A percentile compares a stretch with the other conserved stretches of the same genome.
Evolutionary conservation across 2,113 vertebrate genomes (phyloP).

Genomic region (Miniopterus natalensis): DNA sequence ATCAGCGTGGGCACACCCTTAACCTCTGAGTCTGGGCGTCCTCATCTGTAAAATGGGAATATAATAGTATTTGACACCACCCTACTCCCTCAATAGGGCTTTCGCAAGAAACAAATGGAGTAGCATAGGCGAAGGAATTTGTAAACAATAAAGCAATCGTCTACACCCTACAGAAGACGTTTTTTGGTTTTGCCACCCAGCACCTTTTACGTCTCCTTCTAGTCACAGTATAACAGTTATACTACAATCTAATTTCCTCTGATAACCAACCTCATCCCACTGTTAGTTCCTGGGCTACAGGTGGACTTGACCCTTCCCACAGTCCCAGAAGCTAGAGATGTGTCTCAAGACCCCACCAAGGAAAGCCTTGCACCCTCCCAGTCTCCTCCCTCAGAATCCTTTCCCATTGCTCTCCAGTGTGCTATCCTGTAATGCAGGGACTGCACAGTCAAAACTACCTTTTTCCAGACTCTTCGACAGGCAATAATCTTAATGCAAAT

Average conservation of each 20-base stretch:
- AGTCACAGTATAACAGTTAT: neutral
- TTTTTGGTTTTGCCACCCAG: neutral
- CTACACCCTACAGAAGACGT: neutral
- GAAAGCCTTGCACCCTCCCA: neutral
- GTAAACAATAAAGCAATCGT: neutral
- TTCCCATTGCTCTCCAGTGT: neutral
- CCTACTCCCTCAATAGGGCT: neutral
- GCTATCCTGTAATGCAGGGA: neutral
- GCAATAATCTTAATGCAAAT: neutral
- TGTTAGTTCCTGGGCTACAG: neutral
- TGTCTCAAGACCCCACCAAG: neutral
- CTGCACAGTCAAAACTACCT: neutral
- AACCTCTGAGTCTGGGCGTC: neutral
- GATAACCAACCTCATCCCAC: neutral
- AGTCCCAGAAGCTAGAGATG: neutral
- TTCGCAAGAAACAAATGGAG: constrained; percentile 2
- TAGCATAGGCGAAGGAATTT: neutral
- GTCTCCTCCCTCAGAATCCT: neutral
- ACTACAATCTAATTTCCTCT: neutral
- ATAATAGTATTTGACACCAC: neutral
- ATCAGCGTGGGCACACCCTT: neutral
- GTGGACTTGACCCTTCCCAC: neutral
- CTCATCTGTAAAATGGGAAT: neutral
- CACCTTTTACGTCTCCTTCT: neutral
- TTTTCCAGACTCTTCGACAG: neutral